These are phyloP conservation scores for Carduelis carduelis DNA, from an alignment of 2,797 vertebrate species.

Conservation along the genomic window DNA sequence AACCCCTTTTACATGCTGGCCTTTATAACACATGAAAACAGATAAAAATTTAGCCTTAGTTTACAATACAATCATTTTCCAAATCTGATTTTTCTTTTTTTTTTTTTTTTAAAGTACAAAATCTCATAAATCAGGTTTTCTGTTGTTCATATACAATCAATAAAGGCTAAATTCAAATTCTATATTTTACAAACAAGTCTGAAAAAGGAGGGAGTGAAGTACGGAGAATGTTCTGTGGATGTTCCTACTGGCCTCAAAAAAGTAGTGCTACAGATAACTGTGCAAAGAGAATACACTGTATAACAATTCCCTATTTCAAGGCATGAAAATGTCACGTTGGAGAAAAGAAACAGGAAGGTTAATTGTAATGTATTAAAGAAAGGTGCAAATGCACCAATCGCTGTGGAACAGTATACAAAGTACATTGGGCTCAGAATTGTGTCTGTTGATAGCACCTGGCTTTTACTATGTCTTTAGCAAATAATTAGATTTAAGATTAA, in stretches of 20 bases:
- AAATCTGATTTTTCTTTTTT: conserved; percentile 83
- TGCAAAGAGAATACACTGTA: conserved; percentile 78
- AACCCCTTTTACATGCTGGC: conserved; percentile 95
- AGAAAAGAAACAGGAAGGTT: conserved; percentile 80
- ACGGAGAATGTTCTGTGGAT: conserved; percentile 83
- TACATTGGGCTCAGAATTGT: conserved; percentile 80
- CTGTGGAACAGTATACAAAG: conserved; percentile 79
- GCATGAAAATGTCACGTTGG: conserved; percentile 80
- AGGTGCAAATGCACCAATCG: conserved; percentile 75
- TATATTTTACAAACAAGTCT: conserved; percentile 93
- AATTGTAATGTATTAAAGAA: conserved; percentile 75
- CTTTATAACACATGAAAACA: conserved; percentile 85
- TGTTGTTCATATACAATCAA: conserved; percentile 98
- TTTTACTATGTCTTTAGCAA: conserved; percentile 82
- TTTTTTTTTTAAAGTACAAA: conserved; percentile 87
- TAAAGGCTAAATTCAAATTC: conserved; percentile 94
- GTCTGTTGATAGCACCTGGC: conserved; percentile 83
- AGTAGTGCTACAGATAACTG: conserved; percentile 92
- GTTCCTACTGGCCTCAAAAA: conserved; percentile 91
- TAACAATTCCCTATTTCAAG: conserved; percentile 80
- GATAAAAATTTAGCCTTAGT: conserved; percentile 94
- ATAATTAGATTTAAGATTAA: conserved; percentile 79
- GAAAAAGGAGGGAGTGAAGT: conserved; percentile 86
- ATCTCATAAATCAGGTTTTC: conserved; percentile 94
- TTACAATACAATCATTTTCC: conserved; percentile 98